phyloP scores from a whole-genome alignment of 1,140 invertebrate species.

The Fragariocoptes setiger region DNA sequence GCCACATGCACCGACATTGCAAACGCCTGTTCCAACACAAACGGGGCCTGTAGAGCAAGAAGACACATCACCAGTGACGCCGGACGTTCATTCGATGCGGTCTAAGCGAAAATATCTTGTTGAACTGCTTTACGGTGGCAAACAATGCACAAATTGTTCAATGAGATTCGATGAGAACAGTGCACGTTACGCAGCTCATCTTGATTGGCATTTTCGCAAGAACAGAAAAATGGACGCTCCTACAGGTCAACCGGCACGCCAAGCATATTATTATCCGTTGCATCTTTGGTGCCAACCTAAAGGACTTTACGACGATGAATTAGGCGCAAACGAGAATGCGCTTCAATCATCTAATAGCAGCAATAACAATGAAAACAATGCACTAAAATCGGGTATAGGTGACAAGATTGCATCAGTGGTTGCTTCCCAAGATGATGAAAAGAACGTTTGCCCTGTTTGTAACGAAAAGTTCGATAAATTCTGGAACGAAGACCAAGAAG shows the following conservation, averaged over 20 bases:
- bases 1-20: no score
- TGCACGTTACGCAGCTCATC: conserved; percentile 54
- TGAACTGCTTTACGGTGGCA: conserved; percentile 39
- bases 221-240: conserved; percentile 43
- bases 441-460: conserved; percentile 40
- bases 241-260: background rate
- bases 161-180: conserved; percentile 54
- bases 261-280: conserved; percentile 6
- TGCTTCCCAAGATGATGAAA: conserved; percentile 2
- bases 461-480: conserved; percentile 65
- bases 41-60: no score
- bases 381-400: background rate
- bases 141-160: conserved; percentile 78
- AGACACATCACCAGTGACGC: no score
- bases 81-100: no score
- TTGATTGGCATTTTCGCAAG: conserved; percentile 86
- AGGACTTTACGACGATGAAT: conserved; percentile 47
- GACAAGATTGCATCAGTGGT: conserved; percentile 15
- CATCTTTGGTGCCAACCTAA: conserved; percentile 54
- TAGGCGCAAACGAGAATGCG: conserved; percentile 16
- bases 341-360: background rate
- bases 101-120: no score
- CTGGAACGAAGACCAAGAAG: conserved; percentile 75
- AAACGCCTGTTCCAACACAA: no score
- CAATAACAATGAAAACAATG: conserved; percentile 1